phyloP scores from a whole-genome alignment of 2,797 vertebrate genomes.

The Eurystomus glaucurus region DNA sequence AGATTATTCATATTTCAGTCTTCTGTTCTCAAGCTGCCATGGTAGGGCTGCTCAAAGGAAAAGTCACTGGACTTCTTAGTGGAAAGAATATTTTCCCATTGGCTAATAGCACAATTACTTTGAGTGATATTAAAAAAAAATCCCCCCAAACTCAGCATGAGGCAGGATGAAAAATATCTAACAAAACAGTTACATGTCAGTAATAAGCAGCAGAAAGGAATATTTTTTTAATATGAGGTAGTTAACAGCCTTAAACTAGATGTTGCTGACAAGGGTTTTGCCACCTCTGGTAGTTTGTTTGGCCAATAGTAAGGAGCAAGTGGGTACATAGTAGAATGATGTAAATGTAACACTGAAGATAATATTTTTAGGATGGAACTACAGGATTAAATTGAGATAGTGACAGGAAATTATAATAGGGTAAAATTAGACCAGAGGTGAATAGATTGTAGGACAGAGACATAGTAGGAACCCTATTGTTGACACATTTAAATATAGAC shows the following conservation, averaged over 20 bases:
- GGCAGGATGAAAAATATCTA: not conserved
- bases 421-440: conserved; percentile 41
- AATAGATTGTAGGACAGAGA: conserved; percentile 6
- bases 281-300: not conserved
- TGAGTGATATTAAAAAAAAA: not conserved
- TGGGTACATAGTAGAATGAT: not conserved
- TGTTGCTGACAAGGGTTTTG: not conserved
- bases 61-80: not conserved
- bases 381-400: conserved; percentile 16
- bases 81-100: not conserved
- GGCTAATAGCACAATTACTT: not conserved
- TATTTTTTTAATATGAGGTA: not conserved
- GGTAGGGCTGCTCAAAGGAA: not conserved
- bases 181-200: not conserved
- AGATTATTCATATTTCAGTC: not conserved
- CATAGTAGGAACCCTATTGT: conserved; percentile 22
- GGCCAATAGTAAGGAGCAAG: not conserved
- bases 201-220: not conserved
- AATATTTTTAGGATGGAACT: not conserved
- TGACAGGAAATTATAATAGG: not conserved
- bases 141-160: not conserved
- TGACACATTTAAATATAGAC: conserved; percentile 69
- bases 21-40: not conserved
- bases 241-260: not conserved
- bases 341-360: not conserved